These are phyloP conservation scores for Tachycineta bicolor DNA, from an alignment of 2,113 vertebrate genomes.

Conservation along the genomic window DNA sequence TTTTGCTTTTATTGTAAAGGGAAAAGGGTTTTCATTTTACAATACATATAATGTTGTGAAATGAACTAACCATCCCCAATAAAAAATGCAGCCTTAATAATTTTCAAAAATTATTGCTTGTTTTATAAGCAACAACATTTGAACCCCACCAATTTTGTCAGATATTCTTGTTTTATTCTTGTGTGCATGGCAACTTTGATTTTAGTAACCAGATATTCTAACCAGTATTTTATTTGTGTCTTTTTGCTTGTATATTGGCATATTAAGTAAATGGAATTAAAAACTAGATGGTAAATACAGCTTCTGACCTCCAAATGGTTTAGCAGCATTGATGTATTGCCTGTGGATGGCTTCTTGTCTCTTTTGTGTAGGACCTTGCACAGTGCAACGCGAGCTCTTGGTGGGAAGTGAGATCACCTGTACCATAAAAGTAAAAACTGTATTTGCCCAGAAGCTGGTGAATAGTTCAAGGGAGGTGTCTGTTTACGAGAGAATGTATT, in stretches of 20 bases:
- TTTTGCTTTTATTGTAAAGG: neutral
- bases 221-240: neutral
- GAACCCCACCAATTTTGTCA: neutral
- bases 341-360: neutral
- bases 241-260: neutral
- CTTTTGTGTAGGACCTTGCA: neutral
- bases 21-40: neutral
- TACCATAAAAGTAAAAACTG: neutral
- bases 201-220: neutral
- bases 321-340: neutral
- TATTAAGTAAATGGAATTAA: neutral
- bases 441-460: neutral
- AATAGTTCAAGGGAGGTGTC: neutral
- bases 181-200: neutral
- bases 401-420: neutral
- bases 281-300: neutral
- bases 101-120: neutral
- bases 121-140: neutral
- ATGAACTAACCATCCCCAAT: neutral
- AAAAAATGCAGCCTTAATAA: neutral
- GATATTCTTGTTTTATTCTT: neutral
- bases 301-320: neutral
- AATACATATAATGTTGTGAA: neutral
- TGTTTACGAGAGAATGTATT: neutral
- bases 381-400: rapidly evolving